phyloP scores from a whole-genome alignment of 2,797 vertebrate genomes.

The Rhinogobio ventralis region DNA sequence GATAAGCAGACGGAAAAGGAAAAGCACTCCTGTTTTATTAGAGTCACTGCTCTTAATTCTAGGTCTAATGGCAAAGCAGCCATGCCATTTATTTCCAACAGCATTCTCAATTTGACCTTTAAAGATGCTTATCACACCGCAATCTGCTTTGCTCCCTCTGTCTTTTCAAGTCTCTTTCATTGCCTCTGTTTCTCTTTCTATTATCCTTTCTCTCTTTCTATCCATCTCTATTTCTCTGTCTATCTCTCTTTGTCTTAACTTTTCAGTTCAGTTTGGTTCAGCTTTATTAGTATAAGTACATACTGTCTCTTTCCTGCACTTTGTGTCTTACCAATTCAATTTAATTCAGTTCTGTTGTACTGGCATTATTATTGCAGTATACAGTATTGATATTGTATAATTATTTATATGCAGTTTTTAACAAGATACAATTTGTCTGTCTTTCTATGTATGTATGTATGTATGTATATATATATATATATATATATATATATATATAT shows the following conservation, averaged over 20 bases:
- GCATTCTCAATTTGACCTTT: constrained; percentile 45
- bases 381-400: not conserved
- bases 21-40: constrained; percentile 13
- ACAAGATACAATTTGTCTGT: not conserved
- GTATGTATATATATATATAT: too few relatives aligned
- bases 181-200: not conserved
- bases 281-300: not conserved
- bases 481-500: too few relatives aligned
- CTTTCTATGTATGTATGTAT: not conserved
- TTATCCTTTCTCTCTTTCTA: not conserved
- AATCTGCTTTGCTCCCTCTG: constrained; percentile 16
- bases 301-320: not conserved
- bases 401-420: not conserved
- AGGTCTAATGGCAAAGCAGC: constrained; percentile 33
- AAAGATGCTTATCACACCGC: constrained; percentile 46
- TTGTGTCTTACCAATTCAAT: not conserved
- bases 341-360: not conserved
- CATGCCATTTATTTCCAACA: constrained; percentile 42
- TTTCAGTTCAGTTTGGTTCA: not conserved
- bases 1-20: constrained; percentile 10
- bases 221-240: not conserved
- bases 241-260: not conserved
- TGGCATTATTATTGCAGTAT: not conserved
- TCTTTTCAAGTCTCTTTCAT: constrained; percentile 8
- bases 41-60: constrained; percentile 36